Evolutionary conservation across 2,113 vertebrate genomes (phyloP), one percentile per base, ranked within the genome.

Genomic region (Coracopsis vasa): DNA sequence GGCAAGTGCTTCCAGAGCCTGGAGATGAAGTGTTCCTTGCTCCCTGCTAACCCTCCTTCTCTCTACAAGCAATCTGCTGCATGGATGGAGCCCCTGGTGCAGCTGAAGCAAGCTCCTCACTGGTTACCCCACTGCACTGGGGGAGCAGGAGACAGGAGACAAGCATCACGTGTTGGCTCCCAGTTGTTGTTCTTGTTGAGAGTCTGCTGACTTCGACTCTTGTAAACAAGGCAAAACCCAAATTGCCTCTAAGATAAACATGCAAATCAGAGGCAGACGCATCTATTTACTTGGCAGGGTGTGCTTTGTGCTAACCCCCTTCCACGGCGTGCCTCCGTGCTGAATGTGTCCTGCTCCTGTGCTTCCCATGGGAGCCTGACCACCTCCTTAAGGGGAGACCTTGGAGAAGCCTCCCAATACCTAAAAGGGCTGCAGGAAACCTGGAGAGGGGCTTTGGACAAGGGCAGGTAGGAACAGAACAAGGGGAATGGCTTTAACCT

Each of bases 201-300:
- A 97, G 97, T 93, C 96, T 95, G 96, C 94, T 97, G 97, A 95
- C 95, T 97, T 94, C 51, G 65, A 29, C 95, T 97, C 95, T 95
- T 97, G 93, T 97, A 97, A 97, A 97, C 97, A 97, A 56, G 94
- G 77, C 95, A 96, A 97, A 97, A 95, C 96, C 96, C 17, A 97
- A 97, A 97, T 97, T 97, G 97, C 96, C 86, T 96, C 94, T 97
- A 97, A 97, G 93, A 97, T 97, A 97, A 97, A 97, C 96, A 97
- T 42, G 94, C 97, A 97, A 97, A 97, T 93, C 96, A 28, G 91
- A 95, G 93, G 92, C 96, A 97, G 96, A 92, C 91, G 80, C 87
- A 33, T 97, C 95, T 88, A 84, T 94, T 95, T 58, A 69, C 77
- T 95, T 88, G 95, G 96, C 65, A 70, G 95, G 44, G 9, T 35